phyloP scores from a whole-genome alignment of 2,888 invertebrate genomes.

The Cantharis lateralis region DNA sequence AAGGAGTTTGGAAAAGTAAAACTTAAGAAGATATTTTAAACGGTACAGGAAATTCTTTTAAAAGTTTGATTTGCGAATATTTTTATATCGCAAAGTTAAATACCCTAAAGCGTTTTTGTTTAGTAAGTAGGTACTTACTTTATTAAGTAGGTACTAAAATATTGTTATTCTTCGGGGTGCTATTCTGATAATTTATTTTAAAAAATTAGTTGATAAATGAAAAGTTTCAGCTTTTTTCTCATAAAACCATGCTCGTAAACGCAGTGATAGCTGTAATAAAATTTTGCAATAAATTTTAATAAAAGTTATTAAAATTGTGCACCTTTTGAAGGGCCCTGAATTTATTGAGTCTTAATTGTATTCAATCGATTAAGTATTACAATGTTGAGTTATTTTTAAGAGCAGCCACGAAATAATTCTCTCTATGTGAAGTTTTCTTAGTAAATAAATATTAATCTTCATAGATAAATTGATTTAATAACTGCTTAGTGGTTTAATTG shows the following conservation, averaged over 20 bases:
- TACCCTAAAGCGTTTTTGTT: neutral
- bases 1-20: too few relatives aligned
- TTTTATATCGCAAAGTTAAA: neutral
- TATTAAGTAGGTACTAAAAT: neutral
- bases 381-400: neutral
- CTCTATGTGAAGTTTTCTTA: neutral
- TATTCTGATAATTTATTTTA: neutral
- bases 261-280: neutral
- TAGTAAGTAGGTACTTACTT: neutral
- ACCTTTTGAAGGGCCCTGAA: neutral
- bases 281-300: neutral
- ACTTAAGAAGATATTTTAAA: neutral
- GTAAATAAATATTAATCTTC: too few relatives aligned
- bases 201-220: neutral
- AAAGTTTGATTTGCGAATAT: neutral
- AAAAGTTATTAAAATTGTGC: neutral
- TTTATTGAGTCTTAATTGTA: neutral
- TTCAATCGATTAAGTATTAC: neutral
- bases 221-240: neutral
- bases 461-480: too few relatives aligned
- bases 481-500: too few relatives aligned
- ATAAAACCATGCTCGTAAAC: neutral
- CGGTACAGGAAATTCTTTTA: neutral
- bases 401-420: neutral
- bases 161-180: neutral